Base-by-base conservation (phyloP, 2,888 invertebrate genomes). In the Drosophila helvetica region DNA sequence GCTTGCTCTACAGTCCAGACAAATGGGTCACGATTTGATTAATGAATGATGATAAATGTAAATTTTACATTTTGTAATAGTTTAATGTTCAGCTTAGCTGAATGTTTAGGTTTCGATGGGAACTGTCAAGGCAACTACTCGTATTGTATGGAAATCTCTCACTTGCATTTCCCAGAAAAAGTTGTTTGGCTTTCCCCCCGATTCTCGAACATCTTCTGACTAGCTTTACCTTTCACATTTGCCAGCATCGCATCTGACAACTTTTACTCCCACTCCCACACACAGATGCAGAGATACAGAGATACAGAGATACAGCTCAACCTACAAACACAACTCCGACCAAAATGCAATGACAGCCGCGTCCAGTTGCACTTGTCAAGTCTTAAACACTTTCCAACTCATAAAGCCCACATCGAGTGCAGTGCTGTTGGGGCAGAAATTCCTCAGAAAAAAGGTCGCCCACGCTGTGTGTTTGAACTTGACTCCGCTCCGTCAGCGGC, bases 301-400 rank as follows among this genome's bases (percentile, higher is more conserved):
- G 38, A 38, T 6, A 38, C 18, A 19, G 57, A 64, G 56, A 60
- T 38, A 42, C 62, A 50, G 30, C 30, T 43, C 63, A 50, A 50
- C 30, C 63, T 18, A 50, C 63, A 52, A 57, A 18, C 57, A 33
- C 7, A 57, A 18, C 57, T 22, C 4, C 19, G 10, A 6, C 51
- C 3, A 48, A 71, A 47, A 59, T 65, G 50, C 64, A 56, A 63
- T 63, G 59, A 46, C 62, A 74, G 12, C 67, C 47, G 72, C 61
- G 71, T 60, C 84, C 76, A 71, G 77, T 69, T 84, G 85, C 87
- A 80, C 81, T 86, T 86, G 87, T 74, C 77, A 80, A 53, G 73
- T 27, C 65, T 57, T 42, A n/a, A 67, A 68, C 71, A 78, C 77
- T 84, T 78, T 78, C 71, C 67, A 63, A 48, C 70, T 63, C 43